Evolutionary conservation across 2,797 vertebrate species (phyloP).

Genomic region (Parambassis ranga): DNA sequence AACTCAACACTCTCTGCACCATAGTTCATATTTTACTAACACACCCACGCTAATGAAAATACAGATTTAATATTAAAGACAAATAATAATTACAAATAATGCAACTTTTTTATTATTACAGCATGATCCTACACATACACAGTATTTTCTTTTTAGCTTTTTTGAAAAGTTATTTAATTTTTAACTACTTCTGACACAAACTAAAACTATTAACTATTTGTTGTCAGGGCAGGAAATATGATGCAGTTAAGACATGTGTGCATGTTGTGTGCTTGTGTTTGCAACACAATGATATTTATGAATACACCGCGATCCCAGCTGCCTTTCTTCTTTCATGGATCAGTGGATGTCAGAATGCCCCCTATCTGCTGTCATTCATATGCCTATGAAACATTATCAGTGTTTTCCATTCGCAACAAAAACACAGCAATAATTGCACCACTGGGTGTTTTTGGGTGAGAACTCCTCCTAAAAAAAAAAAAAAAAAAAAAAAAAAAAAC

Average conservation of each 20-base stretch:
- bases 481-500: no score
- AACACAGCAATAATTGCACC: constrained; percentile 49
- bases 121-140: no score
- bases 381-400: constrained; percentile 54
- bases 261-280: neutral
- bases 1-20: constrained; percentile 23
- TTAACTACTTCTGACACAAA: no score
- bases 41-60: neutral
- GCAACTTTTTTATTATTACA: no score
- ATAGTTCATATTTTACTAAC: constrained; percentile 14
- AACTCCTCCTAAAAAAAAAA: constrained; percentile 22
- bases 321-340: constrained; percentile 25
- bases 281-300: neutral
- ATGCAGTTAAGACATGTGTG: no score
- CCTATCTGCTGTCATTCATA: constrained; percentile 44
- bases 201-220: no score
- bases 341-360: constrained; percentile 36
- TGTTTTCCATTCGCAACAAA: constrained; percentile 47
- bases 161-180: no score
- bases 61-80: neutral
- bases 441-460: constrained; percentile 47
- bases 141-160: no score
- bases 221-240: no score
- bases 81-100: no score
- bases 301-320: neutral